A percentile compares a stretch with the other conserved stretches of the same genome.
Conservation (phyloP, 1,140 invertebrate genomes). For the Heterodera schachtii region DNA sequence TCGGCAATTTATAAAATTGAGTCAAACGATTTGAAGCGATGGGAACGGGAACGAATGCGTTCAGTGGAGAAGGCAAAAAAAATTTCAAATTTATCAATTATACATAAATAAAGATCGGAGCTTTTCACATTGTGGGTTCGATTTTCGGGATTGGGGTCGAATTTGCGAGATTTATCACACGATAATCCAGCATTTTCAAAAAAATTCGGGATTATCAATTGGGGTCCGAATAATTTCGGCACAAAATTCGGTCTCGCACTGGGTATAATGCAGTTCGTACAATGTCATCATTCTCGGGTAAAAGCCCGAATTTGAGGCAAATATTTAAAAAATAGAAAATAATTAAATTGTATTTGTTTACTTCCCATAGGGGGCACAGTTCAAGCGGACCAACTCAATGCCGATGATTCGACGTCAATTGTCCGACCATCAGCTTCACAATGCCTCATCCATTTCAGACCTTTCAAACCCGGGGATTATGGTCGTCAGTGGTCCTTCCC, state of each 20-base stretch:
- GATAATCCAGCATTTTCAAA: too few relatives aligned
- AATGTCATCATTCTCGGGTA: too few relatives aligned
- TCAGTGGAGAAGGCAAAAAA: slow-evolving; percentile 20
- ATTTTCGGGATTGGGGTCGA: too few relatives aligned
- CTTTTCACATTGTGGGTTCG: too few relatives aligned
- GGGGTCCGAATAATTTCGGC: too few relatives aligned
- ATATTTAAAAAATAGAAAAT: too few relatives aligned
- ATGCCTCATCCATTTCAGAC: slow-evolving; percentile 31
- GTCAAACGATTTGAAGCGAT: slow-evolving; percentile 57
- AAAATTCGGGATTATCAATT: too few relatives aligned
- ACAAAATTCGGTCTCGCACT: too few relatives aligned
- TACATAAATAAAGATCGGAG: too few relatives aligned
- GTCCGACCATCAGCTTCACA: not conserved
- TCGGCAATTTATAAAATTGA: slow-evolving; percentile 64
- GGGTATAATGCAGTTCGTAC: too few relatives aligned
- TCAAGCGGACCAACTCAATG: slow-evolving; percentile 62
- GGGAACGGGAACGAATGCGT: slow-evolving; percentile 54
- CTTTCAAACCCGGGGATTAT: slow-evolving; percentile 25
- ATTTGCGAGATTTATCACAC: too few relatives aligned
- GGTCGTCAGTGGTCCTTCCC: slow-evolving; percentile 12
- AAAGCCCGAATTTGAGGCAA: too few relatives aligned
- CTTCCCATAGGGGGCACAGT: slow-evolving; percentile 19
- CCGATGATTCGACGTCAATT: slow-evolving; percentile 49
- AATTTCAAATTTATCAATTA: not conserved
- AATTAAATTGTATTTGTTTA: not conserved